Percentiles rank a stretch among this genome's conserved stretches.
phyloP scores from a whole-genome alignment of 2,113 vertebrate species.

The Progne subis region DNA sequence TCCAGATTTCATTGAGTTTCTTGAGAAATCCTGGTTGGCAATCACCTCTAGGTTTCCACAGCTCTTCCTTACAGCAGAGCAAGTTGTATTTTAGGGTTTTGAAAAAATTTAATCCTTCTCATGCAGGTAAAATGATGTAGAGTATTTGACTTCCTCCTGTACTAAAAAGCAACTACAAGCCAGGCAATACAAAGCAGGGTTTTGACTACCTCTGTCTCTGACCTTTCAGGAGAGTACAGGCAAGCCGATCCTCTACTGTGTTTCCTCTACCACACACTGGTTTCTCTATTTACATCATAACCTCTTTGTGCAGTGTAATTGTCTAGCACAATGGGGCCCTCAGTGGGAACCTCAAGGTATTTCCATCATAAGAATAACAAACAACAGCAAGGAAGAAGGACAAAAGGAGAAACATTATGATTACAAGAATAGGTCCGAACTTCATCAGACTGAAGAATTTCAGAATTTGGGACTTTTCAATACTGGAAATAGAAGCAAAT shows the following conservation, averaged over 20 bases:
- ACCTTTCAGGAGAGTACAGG: background rate
- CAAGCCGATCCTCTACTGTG: background rate
- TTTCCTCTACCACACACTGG: slow-evolving; percentile 33
- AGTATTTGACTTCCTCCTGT: background rate
- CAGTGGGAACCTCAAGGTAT: slow-evolving; percentile 65
- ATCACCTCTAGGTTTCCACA: background rate
- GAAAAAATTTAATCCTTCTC: background rate
- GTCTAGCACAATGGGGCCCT: slow-evolving; percentile 54
- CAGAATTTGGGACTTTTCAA: background rate
- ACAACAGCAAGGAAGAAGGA: slow-evolving; percentile 30
- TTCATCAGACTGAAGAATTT: background rate
- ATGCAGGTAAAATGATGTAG: background rate
- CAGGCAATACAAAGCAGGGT: background rate
- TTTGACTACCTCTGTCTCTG: background rate
- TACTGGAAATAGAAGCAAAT: background rate
- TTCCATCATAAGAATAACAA: slow-evolving; percentile 40
- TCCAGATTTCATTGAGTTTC: slow-evolving; percentile 13
- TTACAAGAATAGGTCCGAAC: background rate
- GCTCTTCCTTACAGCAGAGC: background rate
- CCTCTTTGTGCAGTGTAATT: background rate
- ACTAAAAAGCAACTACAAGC: background rate
- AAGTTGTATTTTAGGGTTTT: background rate
- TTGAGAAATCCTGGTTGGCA: slow-evolving; percentile 6
- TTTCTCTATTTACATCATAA: slow-evolving; percentile 58
- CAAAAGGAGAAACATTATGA: background rate